Percentiles rank a stretch among this genome's conserved stretches.
Conservation (phyloP, 2,113 vertebrate genomes). For the Nannospalax galili region DNA sequence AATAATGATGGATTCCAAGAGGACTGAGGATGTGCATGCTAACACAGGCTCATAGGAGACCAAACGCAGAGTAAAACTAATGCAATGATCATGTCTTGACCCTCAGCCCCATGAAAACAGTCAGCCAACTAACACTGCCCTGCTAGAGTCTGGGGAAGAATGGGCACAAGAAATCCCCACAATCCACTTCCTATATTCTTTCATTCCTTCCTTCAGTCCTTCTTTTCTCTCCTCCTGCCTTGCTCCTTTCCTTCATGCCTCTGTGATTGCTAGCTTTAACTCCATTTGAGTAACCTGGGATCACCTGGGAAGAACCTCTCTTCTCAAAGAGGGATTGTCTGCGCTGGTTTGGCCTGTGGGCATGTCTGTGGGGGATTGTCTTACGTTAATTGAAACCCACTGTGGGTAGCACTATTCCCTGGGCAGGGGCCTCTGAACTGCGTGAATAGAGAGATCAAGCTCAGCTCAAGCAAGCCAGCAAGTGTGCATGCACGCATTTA, state of each 20-base stretch:
- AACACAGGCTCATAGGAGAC: neutral
- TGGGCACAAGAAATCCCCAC: neutral
- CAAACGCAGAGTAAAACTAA: slow-evolving; percentile 15
- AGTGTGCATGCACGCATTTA: neutral
- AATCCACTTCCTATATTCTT: no score
- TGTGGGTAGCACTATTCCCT: neutral
- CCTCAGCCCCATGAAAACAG: neutral
- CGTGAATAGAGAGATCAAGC: neutral
- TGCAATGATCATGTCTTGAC: neutral
- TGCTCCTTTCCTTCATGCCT: fast-evolving
- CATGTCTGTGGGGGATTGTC: neutral
- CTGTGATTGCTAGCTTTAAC: neutral
- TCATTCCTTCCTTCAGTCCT: fast-evolving
- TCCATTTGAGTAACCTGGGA: neutral
- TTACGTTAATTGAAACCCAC: no score
- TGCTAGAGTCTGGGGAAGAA: neutral
- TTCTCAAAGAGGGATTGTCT: neutral
- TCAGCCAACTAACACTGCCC: slow-evolving; percentile 20
- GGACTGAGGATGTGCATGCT: neutral
- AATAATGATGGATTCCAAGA: neutral
- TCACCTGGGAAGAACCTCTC: neutral
- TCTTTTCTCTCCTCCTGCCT: fast-evolving
- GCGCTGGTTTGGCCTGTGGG: neutral
- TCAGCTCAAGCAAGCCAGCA: neutral
- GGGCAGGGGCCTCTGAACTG: neutral